Conservation (phyloP, 2,888 invertebrate species). For the Gnatocerus cornutus region DNA sequence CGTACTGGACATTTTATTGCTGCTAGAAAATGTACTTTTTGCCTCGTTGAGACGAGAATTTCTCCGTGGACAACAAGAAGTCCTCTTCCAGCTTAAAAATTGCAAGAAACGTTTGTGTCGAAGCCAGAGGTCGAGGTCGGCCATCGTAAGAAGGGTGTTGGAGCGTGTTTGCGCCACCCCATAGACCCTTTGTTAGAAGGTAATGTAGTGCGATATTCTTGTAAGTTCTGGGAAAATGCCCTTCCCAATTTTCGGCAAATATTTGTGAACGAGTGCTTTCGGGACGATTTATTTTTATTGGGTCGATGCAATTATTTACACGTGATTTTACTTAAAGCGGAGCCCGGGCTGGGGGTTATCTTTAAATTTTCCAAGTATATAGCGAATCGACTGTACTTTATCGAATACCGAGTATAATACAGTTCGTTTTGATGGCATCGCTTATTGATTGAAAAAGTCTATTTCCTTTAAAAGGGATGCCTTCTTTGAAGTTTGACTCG, state of each 20-base stretch:
- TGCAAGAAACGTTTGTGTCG: too few species aligned
- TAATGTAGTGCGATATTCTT: constrained; percentile 65
- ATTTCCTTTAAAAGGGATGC: constrained; percentile 63
- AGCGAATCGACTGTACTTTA: constrained; percentile 48
- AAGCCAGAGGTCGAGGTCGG: constrained; percentile 36
- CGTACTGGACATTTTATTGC: too few species aligned
- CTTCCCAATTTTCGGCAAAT: constrained; percentile 29
- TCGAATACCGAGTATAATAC: constrained; percentile 49
- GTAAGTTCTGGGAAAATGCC: constrained; percentile 59
- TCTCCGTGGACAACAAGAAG: too few species aligned
- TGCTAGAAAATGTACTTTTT: too few species aligned
- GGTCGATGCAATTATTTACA: constrained; percentile 33
- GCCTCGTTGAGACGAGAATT: too few species aligned
- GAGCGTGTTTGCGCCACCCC: constrained; percentile 60
- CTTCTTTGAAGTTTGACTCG: constrained; percentile 62
- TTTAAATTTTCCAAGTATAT: constrained; percentile 33
- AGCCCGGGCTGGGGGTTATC: constrained; percentile 45
- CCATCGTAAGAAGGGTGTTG: constrained; percentile 61
- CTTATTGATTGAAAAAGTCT: constrained; percentile 66
- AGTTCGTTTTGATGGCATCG: constrained; percentile 57
- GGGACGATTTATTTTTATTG: constrained; percentile 32
- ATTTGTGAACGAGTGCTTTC: constrained; percentile 30
- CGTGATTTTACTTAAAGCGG: constrained; percentile 25
- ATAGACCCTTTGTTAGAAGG: constrained; percentile 63
- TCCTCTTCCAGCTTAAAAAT: too few species aligned